phyloP scores from a whole-genome alignment of 2,797 vertebrate genomes.

The Okamejei kenojei region DNA sequence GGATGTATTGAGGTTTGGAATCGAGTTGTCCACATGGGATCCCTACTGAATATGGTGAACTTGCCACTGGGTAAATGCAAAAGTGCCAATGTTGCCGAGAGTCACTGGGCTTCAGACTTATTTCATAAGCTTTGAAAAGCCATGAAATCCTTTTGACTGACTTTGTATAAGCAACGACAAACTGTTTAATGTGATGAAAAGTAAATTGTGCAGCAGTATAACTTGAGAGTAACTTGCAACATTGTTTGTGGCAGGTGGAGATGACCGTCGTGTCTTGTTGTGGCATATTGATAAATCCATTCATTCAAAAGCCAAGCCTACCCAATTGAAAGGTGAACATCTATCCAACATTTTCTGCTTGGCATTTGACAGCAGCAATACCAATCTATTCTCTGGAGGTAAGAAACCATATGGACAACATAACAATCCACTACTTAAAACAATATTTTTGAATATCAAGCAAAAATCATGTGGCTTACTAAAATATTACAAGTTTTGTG shows the following conservation, averaged over 20 bases:
- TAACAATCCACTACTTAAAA: neutral
- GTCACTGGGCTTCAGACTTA: neutral
- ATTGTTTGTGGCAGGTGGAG: slow-evolving; percentile 68
- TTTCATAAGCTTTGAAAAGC: too few relatives aligned
- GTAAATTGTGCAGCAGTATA: neutral
- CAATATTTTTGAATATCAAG: neutral
- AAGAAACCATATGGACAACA: slow-evolving; percentile 43
- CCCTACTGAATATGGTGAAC: neutral
- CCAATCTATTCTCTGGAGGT: slow-evolving; percentile 93
- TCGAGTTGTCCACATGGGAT: neutral
- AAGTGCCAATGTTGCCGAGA: neutral
- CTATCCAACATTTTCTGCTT: slow-evolving; percentile 98
- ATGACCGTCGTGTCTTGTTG: slow-evolving; percentile 89
- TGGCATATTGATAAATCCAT: slow-evolving; percentile 96
- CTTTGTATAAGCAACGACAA: neutral
- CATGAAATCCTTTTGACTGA: neutral
- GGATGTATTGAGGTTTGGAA: neutral
- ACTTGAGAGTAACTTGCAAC: neutral
- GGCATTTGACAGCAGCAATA: slow-evolving; percentile 96
- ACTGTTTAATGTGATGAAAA: neutral
- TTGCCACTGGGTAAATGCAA: too few relatives aligned
- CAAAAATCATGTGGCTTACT: neutral
- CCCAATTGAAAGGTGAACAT: slow-evolving; percentile 93
- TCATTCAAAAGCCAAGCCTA: slow-evolving; percentile 79
- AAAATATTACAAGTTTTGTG: neutral